phyloP scores from a whole-genome alignment of 1,140 invertebrate genomes.

The Parapsyche elsis region DNA sequence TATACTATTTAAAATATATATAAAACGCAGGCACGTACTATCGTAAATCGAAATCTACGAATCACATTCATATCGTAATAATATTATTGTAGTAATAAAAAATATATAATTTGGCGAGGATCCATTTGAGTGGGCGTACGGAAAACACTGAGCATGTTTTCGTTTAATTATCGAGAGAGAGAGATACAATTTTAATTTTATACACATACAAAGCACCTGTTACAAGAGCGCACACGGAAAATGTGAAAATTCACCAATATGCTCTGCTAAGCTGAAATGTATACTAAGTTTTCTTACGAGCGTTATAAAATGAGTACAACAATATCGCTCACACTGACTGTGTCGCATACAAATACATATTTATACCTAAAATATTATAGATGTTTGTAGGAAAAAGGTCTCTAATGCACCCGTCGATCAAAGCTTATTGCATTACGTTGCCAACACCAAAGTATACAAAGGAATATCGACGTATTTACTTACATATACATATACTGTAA shows the following conservation, averaged over 20 bases:
- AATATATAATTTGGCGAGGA: background rate
- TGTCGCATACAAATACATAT: too few species aligned
- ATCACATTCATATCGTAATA: background rate
- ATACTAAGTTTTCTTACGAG: too few species aligned
- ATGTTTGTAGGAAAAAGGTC: background rate
- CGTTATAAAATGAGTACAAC: too few species aligned
- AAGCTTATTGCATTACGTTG: background rate
- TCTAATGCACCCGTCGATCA: conserved; percentile 23
- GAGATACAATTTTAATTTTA: background rate
- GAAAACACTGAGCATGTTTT: conserved; percentile 3
- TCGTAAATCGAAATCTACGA: too few species aligned
- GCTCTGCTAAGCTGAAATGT: too few species aligned
- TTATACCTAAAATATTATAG: too few species aligned
- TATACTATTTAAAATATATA: too few species aligned
- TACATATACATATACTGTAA: too few species aligned
- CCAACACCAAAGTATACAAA: background rate
- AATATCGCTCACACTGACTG: too few species aligned
- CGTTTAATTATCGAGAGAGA: background rate
- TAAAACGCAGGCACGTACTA: too few species aligned
- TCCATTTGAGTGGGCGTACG: background rate
- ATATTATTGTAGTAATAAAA: conserved; percentile 8
- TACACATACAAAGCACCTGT: background rate
- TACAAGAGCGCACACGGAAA: background rate
- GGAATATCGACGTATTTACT: too few species aligned
- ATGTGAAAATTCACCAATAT: too few species aligned